Evolutionary conservation across 2,797 vertebrate genomes (phyloP).

Genomic region (Arctocebus calabarensis): DNA sequence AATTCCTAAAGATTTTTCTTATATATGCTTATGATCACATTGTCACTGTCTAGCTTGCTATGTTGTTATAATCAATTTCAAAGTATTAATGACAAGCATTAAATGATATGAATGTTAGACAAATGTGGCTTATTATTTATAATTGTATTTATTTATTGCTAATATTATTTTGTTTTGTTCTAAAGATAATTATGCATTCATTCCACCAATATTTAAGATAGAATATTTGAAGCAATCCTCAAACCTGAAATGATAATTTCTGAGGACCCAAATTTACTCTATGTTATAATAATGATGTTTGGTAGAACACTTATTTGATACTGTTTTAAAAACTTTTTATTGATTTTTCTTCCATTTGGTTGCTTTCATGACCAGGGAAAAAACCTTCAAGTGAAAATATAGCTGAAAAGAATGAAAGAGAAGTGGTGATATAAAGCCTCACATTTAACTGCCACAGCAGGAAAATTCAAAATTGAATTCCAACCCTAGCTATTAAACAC

Average conservation of each 20-base stretch:
- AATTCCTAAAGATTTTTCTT: not conserved
- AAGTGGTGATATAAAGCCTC: slow-evolving; percentile 31
- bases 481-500: slow-evolving; percentile 33
- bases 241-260: not conserved
- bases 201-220: not conserved
- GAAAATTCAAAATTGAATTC: slow-evolving; percentile 65
- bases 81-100: not conserved
- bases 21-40: too few relatives aligned
- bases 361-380: slow-evolving; percentile 19
- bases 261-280: not conserved
- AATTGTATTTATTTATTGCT: not conserved
- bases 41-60: not conserved
- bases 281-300: not conserved
- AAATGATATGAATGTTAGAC: not conserved
- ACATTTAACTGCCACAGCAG: slow-evolving; percentile 55
- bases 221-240: not conserved
- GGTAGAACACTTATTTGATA: slow-evolving; percentile 21
- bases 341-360: slow-evolving; percentile 47
- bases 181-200: not conserved
- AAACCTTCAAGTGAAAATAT: slow-evolving; percentile 52
- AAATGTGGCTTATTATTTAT: not conserved
- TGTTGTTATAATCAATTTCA: not conserved
- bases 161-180: not conserved
- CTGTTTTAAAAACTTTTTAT: slow-evolving; percentile 13
- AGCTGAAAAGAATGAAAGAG: slow-evolving; percentile 51